Conservation (phyloP, 2,113 vertebrate species). For the Chunga burmeisteri region DNA sequence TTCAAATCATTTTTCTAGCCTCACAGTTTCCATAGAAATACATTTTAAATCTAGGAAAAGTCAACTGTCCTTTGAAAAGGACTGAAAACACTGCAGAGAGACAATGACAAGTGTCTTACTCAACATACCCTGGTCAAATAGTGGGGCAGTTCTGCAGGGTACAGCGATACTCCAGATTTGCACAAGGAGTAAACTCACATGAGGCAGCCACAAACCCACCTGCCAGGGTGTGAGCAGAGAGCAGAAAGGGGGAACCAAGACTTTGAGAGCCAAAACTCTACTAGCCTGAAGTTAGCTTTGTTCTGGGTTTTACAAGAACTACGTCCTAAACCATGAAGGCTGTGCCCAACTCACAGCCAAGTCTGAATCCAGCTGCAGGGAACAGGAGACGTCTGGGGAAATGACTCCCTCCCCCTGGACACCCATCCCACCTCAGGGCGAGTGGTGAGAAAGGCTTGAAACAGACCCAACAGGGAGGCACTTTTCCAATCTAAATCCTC, state of each 20-base stretch:
- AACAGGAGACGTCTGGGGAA: not conserved
- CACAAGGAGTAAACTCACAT: not conserved
- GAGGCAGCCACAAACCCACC: not conserved
- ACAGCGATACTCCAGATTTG: not conserved
- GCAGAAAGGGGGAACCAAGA: not conserved
- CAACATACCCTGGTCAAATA: not conserved
- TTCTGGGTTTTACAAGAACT: not conserved
- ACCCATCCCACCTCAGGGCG: not conserved
- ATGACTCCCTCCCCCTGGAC: not conserved
- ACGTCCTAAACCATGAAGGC: not conserved
- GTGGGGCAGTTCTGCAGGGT: not conserved
- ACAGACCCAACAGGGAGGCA: not conserved
- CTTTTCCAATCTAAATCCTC: not conserved
- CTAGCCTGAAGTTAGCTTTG: not conserved
- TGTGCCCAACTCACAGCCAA: not conserved
- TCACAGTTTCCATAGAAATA: conserved; percentile 47
- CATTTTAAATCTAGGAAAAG: conserved; percentile 15
- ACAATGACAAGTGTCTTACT: not conserved
- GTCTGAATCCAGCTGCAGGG: not conserved
- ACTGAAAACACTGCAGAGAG: not conserved
- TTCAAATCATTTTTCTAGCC: not conserved
- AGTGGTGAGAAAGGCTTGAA: not conserved
- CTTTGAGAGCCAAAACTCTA: not conserved
- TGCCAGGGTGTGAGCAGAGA: not conserved
- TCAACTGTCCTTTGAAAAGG: conserved; percentile 3